Evolutionary conservation across 2,113 vertebrate species (phyloP), one percentile per base, ranked within the genome.

Genomic region (Rhipidura dahli): DNA sequence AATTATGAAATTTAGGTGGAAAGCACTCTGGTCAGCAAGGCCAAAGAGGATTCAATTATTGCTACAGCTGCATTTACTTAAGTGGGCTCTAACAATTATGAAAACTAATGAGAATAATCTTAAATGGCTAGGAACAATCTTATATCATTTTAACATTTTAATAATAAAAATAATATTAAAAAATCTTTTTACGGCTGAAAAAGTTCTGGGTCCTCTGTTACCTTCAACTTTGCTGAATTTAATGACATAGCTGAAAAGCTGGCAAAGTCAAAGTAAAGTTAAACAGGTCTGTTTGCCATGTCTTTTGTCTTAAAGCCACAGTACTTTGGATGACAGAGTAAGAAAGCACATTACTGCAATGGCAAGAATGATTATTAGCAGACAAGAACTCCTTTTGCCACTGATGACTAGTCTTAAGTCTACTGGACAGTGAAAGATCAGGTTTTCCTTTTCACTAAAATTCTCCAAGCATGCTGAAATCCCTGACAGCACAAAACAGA

Each of bases 91-190:
- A 83, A 85, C 23, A 96, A 92, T 95, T 83, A 92, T 56, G 64
- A 94, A 96, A 97, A 94, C 70, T 90, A 93, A 94, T 95, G 76
- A 97, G 78, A 95, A 94, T 69, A 95, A 85, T 93, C 79, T 83
- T 81, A 87, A 92, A 85, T 83, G 82, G 37, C 39, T 61, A 69
- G 76, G 70, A 96, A 87, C 59, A 95, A 86, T 93, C 45, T 96
- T 93, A 86, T 39, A 85, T 83, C 6, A 95, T 89, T 95, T 97
- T 96, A 96, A 92, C 37, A 71, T 93, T 96, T 95, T 81, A 93
- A 93, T 97, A n/a, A 83, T 93, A 93, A 96, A 97, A 95, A 93
- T 73, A 95, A 91, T 84, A 88, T 61, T 15, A 42, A 92, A 94
- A 95, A 80, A 76, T 28, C 22, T 68, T 94, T 93, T 86, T 71